Conservation (phyloP, 2,113 vertebrate species). For the Gallinago media region DNA sequence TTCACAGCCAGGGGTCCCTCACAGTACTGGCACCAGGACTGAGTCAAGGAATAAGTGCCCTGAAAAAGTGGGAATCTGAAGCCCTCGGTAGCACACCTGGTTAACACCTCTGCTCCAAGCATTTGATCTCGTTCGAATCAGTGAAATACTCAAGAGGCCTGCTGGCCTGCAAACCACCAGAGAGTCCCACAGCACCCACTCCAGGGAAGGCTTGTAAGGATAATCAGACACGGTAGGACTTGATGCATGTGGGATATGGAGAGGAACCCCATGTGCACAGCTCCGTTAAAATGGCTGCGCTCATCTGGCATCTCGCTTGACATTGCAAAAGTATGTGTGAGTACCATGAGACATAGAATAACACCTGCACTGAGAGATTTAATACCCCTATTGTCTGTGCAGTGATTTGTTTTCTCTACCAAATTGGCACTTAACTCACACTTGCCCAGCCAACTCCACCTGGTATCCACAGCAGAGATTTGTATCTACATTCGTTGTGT, state of each 20-base stretch:
- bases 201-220: background rate
- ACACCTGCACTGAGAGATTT: background rate
- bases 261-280: background rate
- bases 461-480: background rate
- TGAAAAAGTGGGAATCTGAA: background rate
- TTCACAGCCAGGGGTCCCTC: background rate
- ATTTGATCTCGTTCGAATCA: background rate
- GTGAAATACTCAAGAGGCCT: rapidly evolving
- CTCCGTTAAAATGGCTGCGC: background rate
- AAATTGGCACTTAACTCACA: background rate
- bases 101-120: background rate
- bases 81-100: too few relatives aligned
- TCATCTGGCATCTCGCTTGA: background rate
- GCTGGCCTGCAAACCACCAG: background rate
- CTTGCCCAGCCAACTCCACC: background rate
- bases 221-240: background rate
- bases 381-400: background rate
- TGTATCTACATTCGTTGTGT: background rate
- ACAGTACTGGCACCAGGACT: background rate
- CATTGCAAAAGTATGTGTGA: background rate
- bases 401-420: background rate
- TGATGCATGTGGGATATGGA: background rate
- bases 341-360: background rate
- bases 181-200: background rate
- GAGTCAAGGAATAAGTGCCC: background rate